phyloP scores from a whole-genome alignment of 2,113 vertebrate genomes.

The Mesocricetus auratus region DNA sequence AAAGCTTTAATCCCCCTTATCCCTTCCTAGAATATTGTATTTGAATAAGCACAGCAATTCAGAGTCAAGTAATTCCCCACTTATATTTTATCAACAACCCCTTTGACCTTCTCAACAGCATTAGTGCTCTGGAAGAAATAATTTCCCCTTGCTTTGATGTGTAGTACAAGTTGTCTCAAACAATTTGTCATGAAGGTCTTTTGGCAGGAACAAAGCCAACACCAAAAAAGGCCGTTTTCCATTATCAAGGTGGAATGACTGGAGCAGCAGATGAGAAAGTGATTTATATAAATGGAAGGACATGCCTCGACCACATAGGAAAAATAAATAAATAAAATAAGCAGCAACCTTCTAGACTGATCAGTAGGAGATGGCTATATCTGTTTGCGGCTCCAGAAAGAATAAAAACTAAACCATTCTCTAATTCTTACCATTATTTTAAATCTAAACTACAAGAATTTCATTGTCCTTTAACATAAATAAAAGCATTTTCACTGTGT shows the following conservation, averaged over 20 bases:
- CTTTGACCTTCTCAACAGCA: constrained; percentile 42
- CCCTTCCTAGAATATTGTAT: neutral
- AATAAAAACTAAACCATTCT: neutral
- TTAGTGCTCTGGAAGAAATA: constrained; percentile 46
- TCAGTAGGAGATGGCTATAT: neutral
- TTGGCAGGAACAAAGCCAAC: constrained; percentile 11
- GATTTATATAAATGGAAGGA: constrained; percentile 59
- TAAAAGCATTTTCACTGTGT: neutral
- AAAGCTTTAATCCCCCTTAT: neutral
- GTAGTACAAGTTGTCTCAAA: constrained; percentile 43
- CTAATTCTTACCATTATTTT: neutral
- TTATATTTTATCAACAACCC: constrained; percentile 35
- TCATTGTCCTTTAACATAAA: neutral
- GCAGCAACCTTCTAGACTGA: neutral
- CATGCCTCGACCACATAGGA: neutral
- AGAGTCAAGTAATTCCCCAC: neutral
- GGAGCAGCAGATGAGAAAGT: constrained; percentile 19
- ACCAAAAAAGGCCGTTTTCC: constrained; percentile 13
- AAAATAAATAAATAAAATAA: neutral
- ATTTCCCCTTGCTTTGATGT: constrained; percentile 57
- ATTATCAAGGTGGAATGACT: constrained; percentile 34
- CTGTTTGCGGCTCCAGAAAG: neutral
- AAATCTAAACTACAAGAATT: neutral
- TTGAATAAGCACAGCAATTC: constrained; percentile 59
- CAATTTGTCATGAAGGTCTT: constrained; percentile 55